Conservation (phyloP, 2,113 vertebrate species). For the Casuarius casuarius region DNA sequence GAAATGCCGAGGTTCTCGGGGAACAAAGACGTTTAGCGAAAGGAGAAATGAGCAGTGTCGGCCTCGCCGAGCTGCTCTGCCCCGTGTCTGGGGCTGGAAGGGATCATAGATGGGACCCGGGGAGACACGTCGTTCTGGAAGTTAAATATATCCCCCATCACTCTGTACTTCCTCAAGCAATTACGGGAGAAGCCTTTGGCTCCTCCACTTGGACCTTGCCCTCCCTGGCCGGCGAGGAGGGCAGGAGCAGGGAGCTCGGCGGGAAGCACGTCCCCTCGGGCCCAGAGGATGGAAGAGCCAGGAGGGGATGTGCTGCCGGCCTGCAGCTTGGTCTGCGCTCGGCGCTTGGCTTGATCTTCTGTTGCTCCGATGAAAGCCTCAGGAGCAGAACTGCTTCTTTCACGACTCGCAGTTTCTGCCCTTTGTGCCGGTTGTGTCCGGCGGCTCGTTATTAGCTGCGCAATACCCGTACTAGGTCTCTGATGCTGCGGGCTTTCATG, state of each 20-base stretch:
- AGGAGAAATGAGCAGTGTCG: neutral
- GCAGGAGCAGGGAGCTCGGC: neutral
- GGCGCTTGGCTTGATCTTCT: neutral
- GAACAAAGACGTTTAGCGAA: neutral
- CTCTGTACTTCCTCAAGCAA: rapidly evolving
- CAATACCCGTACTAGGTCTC: rapidly evolving
- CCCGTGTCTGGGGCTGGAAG: rapidly evolving
- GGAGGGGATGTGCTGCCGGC: neutral
- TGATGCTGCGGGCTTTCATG: neutral
- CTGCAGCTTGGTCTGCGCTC: neutral
- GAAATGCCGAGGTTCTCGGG: neutral
- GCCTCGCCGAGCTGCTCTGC: neutral
- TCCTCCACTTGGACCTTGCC: neutral
- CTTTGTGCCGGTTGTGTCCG: neutral
- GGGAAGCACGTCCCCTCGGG: neutral
- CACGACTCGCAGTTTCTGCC: neutral
- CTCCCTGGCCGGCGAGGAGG: neutral
- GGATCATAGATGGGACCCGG: rapidly evolving
- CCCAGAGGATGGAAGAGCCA: rapidly evolving
- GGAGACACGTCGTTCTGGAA: neutral
- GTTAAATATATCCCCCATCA: neutral
- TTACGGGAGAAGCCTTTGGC: neutral
- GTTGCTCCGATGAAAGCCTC: neutral
- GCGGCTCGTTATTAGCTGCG: neutral
- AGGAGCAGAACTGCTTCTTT: neutral